Base-by-base conservation (phyloP, 2,113 vertebrate species). In the Mastomys natalensis region DNA sequence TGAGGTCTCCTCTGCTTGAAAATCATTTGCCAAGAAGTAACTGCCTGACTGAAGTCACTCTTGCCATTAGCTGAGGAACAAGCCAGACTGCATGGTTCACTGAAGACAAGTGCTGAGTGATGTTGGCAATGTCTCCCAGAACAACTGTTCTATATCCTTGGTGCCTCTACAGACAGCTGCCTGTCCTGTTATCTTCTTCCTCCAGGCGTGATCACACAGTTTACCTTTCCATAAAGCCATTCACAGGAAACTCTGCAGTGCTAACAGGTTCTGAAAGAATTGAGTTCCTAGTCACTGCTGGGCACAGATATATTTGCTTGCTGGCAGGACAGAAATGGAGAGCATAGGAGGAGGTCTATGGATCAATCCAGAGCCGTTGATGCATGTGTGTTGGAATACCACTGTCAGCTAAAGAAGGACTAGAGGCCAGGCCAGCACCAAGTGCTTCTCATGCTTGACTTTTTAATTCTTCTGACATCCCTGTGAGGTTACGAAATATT, bases 11-110 rank as follows among this genome's bases (percentile, higher is more conserved):
- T 62, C 58, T 60, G 70, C 89, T 89, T 58, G 22, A 87, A 93
- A 90, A 76, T 53, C 34, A 80, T 31, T 92, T 82, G 64, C n/a
- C 19, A 34, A 80, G 82, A 95, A 64, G 84, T 80, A 73, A 37
- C n/a, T 82, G 37, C 60, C 82, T 89, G 70, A 74, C 26, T 51
- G n/a, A 68, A 73, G 76, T 70, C 19, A 45, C 34, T 22, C 48
- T 89, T 82, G 12, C 43, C 21, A 2, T 72, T 90, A 80, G 94
- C 31, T 70, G 88, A 77, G 87, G 43, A 87, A 73, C 19, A 16
- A 64, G 64, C 11, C 12, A 58, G 45, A 51, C 0, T 0, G 19
- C 9, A 13, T 4, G 0, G 4, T 37, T 82, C 82, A 64, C 76
- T 91, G 11, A 81, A 82, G 64, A 72, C 29, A 48, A 29, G 4